Percentiles rank a stretch among this genome's conserved stretches.
These are phyloP conservation scores for Catocala fraxini DNA, from an alignment of 2,888 invertebrate species.

Conservation along the genomic window DNA sequence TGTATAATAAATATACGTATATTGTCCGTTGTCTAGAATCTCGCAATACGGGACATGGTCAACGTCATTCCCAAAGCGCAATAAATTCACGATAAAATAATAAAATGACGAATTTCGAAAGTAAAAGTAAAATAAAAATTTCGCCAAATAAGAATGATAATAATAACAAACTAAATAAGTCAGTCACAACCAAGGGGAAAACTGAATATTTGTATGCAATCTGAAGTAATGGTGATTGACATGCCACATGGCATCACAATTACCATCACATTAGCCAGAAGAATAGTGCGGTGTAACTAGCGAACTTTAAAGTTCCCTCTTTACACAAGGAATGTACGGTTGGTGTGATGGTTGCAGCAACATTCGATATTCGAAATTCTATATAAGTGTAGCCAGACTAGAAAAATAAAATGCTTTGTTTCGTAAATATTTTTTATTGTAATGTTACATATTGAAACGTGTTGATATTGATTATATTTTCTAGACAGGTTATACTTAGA, in stretches of 20 bases:
- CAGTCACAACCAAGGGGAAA: slow-evolving; percentile 78
- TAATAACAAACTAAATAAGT: slow-evolving; percentile 44
- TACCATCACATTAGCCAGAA: slow-evolving; percentile 56
- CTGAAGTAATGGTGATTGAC: slow-evolving; percentile 71
- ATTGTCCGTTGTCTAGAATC: no score
- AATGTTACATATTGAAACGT: background rate
- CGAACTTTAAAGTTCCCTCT: slow-evolving; percentile 77
- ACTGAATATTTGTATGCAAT: slow-evolving; percentile 84
- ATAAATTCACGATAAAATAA: background rate
- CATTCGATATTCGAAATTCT: slow-evolving; percentile 42
- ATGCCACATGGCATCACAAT: slow-evolving; percentile 69
- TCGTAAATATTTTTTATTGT: background rate
- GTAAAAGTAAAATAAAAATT: background rate
- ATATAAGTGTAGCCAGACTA: background rate
- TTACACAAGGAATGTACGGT: slow-evolving; percentile 66
- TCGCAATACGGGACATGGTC: no score
- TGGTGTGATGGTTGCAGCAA: slow-evolving; percentile 73
- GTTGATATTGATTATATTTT: no score
- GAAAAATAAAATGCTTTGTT: background rate
- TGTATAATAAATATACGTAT: no score
- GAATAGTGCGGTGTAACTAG: slow-evolving; percentile 69
- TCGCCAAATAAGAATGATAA: slow-evolving; percentile 6
- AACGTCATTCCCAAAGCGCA: background rate
- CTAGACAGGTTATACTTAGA: no score
- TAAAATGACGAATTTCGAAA: background rate